Percentiles rank a stretch among this genome's conserved stretches.
Conservation (phyloP, 1,140 invertebrate genomes). For the Pseudachorutes palmiensis region DNA sequence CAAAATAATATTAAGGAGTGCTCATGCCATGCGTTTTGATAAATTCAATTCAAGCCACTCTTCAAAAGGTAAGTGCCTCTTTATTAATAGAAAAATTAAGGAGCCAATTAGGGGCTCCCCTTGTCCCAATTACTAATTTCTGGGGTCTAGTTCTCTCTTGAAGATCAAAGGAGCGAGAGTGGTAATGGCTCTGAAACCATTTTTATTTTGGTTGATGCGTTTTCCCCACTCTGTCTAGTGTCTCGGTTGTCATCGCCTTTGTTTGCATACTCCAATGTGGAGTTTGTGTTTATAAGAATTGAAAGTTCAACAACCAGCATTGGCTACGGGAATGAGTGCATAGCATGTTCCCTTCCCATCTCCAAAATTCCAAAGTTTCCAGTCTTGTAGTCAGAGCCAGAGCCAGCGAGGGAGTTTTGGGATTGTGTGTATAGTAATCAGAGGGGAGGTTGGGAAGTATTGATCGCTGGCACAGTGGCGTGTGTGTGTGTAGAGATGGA, state of each 20-base stretch:
- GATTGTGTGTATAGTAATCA: background rate
- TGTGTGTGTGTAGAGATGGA: no score
- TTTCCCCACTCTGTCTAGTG: background rate
- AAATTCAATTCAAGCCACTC: no score
- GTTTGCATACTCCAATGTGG: background rate
- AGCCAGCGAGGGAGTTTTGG: background rate
- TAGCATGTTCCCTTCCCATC: background rate
- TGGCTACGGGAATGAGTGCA: background rate
- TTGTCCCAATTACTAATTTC: no score
- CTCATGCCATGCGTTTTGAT: no score
- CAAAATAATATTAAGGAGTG: no score
- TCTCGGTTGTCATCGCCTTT: background rate
- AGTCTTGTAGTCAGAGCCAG: background rate
- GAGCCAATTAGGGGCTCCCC: no score
- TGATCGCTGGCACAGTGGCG: background rate
- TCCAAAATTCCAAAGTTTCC: background rate
- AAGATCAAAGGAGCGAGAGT: no score
- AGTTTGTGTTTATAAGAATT: background rate
- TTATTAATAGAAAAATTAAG: no score
- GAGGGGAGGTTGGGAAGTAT: background rate
- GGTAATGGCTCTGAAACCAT: no score
- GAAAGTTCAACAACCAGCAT: background rate
- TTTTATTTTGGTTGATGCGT: no score
- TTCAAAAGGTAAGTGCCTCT: no score
- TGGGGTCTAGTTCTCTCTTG: no score